Conservation (phyloP, 2,113 vertebrate genomes). For the Ophthalmolycus amberensis region DNA sequence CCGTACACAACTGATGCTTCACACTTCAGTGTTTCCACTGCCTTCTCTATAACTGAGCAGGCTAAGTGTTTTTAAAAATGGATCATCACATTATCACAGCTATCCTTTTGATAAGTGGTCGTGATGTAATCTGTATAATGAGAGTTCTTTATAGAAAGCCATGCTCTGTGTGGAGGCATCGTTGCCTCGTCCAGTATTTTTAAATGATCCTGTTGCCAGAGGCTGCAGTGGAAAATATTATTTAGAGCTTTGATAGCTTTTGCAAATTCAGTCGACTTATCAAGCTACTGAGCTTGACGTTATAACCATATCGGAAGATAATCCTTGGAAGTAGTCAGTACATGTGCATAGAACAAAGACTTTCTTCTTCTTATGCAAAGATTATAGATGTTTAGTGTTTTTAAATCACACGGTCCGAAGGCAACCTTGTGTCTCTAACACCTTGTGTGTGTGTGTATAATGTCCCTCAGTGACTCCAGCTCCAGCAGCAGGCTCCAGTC, state of each 20-base stretch:
- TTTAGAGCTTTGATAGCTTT: background rate
- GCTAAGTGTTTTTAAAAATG: background rate
- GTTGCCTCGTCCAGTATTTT: background rate
- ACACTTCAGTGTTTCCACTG: background rate
- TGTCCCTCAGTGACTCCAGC: slow-evolving; percentile 65
- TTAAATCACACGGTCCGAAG: background rate
- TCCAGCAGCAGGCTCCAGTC: slow-evolving; percentile 46
- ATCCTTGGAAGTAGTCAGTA: background rate
- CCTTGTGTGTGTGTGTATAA: background rate
- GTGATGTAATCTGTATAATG: background rate
- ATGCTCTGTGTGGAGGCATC: background rate
- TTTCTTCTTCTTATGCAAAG: background rate
- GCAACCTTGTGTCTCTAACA: background rate
- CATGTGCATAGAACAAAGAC: background rate
- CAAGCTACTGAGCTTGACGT: background rate
- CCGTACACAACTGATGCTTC: background rate
- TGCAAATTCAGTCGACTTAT: background rate
- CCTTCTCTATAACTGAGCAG: background rate
- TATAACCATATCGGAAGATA: background rate
- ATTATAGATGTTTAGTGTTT: background rate
- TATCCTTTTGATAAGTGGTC: background rate
- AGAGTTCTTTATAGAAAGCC: background rate
- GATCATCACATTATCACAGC: background rate
- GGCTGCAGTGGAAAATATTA: background rate
- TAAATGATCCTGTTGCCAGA: background rate